Base-by-base conservation (phyloP, 2,797 vertebrate genomes). In the Crypturellus tataupa region DNA sequence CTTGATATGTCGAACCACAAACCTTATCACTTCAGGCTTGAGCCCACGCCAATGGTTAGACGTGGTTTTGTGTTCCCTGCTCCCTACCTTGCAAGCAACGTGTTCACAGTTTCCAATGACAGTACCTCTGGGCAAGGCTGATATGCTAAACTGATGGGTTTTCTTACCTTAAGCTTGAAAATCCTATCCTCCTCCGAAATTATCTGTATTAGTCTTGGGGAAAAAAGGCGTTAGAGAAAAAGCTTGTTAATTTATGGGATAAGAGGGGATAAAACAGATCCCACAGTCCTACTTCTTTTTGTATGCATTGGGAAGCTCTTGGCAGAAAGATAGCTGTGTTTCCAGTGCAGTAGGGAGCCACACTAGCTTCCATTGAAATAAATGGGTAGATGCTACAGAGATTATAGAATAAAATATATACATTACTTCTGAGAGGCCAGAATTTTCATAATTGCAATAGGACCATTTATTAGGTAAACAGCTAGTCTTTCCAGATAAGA, bases 211-310 rank as follows among this genome's bases (percentile, higher is more conserved):
- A 86, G 53, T 90, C 49, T 40, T 88, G 85, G 49, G 85, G 49
- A 25, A 93, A 91, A 94, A 87, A 4, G 60, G 73, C 39, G 78
- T 42, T 27, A 39, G 47, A 92, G 60, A 78, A 91, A 87, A 87
- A 64, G 37, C 71, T 77, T 92, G 70, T 89, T 95, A 82, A 73
- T 95, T 82, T 88, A 73, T 55, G 53, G 67, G 91, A 80, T 88
- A 77, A 91, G 64, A 73, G 23, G 24, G 47, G 80, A 86, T 88
- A 75, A 94, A 90, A 24, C n/a, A n/a, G 44, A 49, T 90, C 77
- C 80, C 72, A 6, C 53, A 62, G 9, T 88, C 75, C 64, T 82
- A 3, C 1, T 81, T 84, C 44, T 60, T 84, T 96, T 79, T 96
- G 80, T 93, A 51, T 31, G 2, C 9, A 8, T 24, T 49, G 35